Conservation (phyloP, 2,797 vertebrate species). For the Gephyroberyx darwinii region DNA sequence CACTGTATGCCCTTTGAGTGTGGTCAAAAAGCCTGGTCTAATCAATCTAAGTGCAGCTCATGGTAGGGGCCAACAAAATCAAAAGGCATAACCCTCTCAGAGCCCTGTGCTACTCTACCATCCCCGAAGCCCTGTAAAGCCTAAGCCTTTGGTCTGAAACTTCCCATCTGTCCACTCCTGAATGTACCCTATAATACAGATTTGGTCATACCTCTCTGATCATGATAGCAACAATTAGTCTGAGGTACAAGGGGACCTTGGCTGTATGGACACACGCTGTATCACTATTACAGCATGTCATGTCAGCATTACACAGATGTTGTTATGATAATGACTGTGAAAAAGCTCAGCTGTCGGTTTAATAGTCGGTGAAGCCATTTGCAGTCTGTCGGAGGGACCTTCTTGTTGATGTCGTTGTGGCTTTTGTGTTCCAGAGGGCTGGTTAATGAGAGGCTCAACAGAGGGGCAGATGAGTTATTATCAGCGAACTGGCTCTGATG, state of each 20-base stretch:
- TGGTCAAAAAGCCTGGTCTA: conserved; percentile 52
- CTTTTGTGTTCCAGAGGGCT: conserved; percentile 31
- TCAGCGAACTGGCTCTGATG: conserved; percentile 16
- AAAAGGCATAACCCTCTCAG: conserved; percentile 50
- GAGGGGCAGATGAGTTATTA: conserved; percentile 19
- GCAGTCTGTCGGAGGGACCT: conserved; percentile 51
- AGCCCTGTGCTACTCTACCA: conserved; percentile 13
- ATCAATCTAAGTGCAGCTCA: conserved; percentile 61
- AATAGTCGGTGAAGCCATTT: conserved; percentile 65
- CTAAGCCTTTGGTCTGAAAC: conserved; percentile 49
- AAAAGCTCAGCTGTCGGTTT: conserved; percentile 69
- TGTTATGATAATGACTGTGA: conserved; percentile 63
- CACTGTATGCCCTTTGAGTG: conserved; percentile 43
- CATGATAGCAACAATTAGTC: conserved; percentile 56
- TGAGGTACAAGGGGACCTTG: conserved; percentile 64
- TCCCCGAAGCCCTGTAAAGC: conserved; percentile 62
- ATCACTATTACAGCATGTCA: conserved; percentile 66
- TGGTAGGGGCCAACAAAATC: conserved; percentile 57
- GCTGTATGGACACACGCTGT: conserved; percentile 36
- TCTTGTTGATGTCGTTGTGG: conserved; percentile 42
- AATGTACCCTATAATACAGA: conserved; percentile 48
- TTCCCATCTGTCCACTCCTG: conserved; percentile 58
- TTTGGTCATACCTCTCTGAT: conserved; percentile 58
- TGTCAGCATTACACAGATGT: conserved; percentile 68
- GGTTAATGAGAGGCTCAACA: conserved; percentile 28